Evolutionary conservation across 2,888 invertebrate genomes (phyloP).

Genomic region (Agrochola circellaris): DNA sequence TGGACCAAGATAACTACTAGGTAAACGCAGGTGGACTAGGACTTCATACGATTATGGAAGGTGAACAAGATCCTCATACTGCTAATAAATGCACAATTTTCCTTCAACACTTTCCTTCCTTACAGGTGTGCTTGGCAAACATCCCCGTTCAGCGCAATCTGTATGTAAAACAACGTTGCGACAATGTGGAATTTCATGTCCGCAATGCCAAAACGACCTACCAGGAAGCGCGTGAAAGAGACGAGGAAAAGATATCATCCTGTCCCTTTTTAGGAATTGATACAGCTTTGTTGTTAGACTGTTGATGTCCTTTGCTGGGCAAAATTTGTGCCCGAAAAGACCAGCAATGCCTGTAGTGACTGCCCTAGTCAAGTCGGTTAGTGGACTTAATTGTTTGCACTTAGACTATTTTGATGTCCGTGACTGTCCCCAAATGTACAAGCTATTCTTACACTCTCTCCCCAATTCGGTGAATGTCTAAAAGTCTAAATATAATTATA

Average conservation of each 20-base stretch:
- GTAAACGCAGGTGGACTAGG: background rate
- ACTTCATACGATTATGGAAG: background rate
- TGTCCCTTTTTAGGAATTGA: constrained; percentile 14
- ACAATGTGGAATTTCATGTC: constrained; percentile 32
- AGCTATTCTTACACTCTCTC: background rate
- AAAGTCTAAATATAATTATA: no score
- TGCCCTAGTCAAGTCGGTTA: background rate
- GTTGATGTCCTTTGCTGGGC: background rate
- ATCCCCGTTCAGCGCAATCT: constrained; percentile 20
- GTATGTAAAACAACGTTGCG: constrained; percentile 38
- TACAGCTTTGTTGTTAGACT: background rate
- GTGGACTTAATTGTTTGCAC: background rate
- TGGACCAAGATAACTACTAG: background rate
- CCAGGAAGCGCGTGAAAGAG: constrained; percentile 3
- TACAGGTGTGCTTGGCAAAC: constrained; percentile 38
- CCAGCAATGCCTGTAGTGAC: background rate
- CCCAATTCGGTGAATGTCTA: no score
- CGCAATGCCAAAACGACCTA: constrained; percentile 32
- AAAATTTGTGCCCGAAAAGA: background rate
- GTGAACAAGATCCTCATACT: constrained; percentile 18
- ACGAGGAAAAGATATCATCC: background rate
- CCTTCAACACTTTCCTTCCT: constrained; percentile 40
- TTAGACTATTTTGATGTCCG: background rate
- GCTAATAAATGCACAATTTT: constrained; percentile 35
- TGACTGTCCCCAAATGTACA: background rate